Evolutionary conservation across 2,888 invertebrate species (phyloP), one percentile per base, ranked within the genome.

Genomic region (Tenthredo livida): DNA sequence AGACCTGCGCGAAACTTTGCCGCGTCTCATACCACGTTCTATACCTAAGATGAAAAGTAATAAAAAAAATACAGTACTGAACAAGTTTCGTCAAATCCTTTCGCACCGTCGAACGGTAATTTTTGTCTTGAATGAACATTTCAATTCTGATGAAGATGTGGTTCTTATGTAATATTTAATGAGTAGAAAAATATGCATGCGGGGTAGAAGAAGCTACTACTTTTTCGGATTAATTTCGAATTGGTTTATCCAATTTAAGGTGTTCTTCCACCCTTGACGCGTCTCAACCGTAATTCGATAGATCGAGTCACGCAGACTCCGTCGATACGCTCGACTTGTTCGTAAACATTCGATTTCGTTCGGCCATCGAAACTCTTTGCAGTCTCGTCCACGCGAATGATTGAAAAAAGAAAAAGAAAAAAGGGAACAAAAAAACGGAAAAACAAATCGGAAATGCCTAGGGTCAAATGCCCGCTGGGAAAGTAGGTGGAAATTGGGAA

Each of bases 281-380:
- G 40, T 61, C 77, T 77, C 50, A 50, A 54, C 47, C 21, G 65
- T 80, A 80, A 80, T 83, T 70, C 67, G 83, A 83, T 83, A 83
- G 83, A 83, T 83, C 80, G 80, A 80, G 80, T 80, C 80, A 80
- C 80, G 80, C 80, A 80, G 80, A 80, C 80, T 80, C 80, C 80
- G 61, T 61, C 61, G 80, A 80, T 58, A 61, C 80, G 80, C 80
- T 80, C 80, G 80, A 80, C 61, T 80, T 80, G 80, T 80, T 61
- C 80, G 80, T 80, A 80, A 80, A 80, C 80, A 80, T 80, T 80
- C 80, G 80, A 83, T 83, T 70, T 67, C 83, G 65, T 67, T 29
- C 67, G 67, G 65, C 83, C 83, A 67, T 83, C 47, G 83, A 83
- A 83, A 67, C 70, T 83, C 83, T 65, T 83, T 67, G 83, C 67